phyloP scores from a whole-genome alignment of 2,797 vertebrate species.

The Acipenser oxyrinchus region DNA sequence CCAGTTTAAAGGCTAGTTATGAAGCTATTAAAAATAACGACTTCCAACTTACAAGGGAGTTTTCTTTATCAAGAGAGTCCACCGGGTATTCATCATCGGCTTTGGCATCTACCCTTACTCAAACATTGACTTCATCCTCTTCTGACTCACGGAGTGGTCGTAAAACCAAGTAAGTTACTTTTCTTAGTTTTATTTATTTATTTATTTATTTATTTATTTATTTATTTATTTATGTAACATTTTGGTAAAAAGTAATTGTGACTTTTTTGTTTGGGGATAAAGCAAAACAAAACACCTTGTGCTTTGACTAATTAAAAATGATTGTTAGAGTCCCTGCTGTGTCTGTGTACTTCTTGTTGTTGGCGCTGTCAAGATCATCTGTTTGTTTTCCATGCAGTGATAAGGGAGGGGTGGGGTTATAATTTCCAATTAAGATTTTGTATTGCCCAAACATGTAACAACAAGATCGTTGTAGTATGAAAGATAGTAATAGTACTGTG shows the following conservation, averaged over 20 bases:
- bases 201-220: too few species aligned
- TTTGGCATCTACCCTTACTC: conserved; percentile 87
- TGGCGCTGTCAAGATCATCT: not conserved
- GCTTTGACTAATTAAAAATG: not conserved
- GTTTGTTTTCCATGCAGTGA: not conserved
- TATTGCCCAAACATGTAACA: not conserved
- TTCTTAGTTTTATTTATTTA: too few species aligned
- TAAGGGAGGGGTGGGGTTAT: too few species aligned
- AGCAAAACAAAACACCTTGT: too few species aligned
- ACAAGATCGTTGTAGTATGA: not conserved
- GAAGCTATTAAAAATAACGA: conserved; percentile 99
- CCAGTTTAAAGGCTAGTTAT: conserved; percentile 92
- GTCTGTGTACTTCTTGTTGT: not conserved
- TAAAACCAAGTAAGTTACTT: conserved; percentile 85
- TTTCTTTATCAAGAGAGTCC: conserved; percentile 76
- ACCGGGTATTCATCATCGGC: conserved; percentile 79
- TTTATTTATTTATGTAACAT: too few species aligned
- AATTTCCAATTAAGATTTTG: too few species aligned
- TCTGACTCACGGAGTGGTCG: conserved; percentile 84
- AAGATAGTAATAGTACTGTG: too few species aligned
- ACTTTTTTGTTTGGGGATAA: too few species aligned
- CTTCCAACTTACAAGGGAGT: conserved; percentile 86
- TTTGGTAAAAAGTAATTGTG: too few species aligned
- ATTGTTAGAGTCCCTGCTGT: not conserved
- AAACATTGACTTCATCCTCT: conserved; percentile 71